Evolutionary conservation across 2,113 vertebrate species (phyloP).

Genomic region (Lichenostomus cassidix): DNA sequence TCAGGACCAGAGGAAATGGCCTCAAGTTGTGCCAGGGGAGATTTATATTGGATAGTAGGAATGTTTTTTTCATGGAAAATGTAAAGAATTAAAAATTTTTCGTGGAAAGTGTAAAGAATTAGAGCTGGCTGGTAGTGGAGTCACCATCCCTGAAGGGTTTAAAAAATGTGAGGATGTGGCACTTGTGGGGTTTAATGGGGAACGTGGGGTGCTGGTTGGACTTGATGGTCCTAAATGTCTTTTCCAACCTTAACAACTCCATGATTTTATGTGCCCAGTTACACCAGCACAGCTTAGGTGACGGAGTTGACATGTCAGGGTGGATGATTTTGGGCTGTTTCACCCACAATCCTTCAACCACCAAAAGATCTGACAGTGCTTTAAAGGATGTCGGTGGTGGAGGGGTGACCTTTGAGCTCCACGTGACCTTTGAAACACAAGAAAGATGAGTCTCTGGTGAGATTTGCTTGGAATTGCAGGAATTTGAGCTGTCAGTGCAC

Average conservation of each 20-base stretch:
- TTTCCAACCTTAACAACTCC: not conserved
- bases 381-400: not conserved
- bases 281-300: not conserved
- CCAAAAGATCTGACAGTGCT: not conserved
- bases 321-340: not conserved
- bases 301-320: accelerated
- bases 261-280: not conserved
- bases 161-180: not conserved
- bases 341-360: not conserved
- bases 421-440: not conserved
- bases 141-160: not conserved
- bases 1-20: accelerated
- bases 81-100: not conserved
- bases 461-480: not conserved
- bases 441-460: not conserved
- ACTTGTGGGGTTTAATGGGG: not conserved
- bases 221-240: not conserved
- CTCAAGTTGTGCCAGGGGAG: not conserved
- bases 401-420: not conserved
- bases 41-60: not conserved
- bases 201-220: not conserved
- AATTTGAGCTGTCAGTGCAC: not conserved
- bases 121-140: not conserved
- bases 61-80: not conserved
- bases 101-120: not conserved